These are phyloP conservation scores for Paracentrotus lividus DNA, from an alignment of 53 echinoderm and acorn worm genomes.

Conservation along the genomic window DNA sequence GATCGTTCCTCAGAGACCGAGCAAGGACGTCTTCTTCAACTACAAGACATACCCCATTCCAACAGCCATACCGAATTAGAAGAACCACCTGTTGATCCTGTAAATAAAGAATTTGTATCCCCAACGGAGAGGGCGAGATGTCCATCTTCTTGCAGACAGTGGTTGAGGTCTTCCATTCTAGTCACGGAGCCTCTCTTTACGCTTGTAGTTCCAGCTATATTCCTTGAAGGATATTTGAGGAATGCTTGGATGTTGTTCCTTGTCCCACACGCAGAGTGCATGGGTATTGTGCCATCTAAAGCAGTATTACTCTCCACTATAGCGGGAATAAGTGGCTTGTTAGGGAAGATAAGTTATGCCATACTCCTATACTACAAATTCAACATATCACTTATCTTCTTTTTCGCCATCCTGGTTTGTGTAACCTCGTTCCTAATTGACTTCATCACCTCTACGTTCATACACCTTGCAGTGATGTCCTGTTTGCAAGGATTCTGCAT, in stretches of 20 bases:
- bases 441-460: background rate
- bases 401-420: background rate
- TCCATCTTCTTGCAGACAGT: too few relatives aligned
- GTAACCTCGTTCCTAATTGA: background rate
- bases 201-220: background rate
- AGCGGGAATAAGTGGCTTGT: background rate
- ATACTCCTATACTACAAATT: background rate
- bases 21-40: too few relatives aligned
- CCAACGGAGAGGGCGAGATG: background rate
- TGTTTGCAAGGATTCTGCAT: background rate
- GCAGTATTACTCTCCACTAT: background rate
- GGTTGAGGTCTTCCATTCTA: background rate
- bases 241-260: constrained; percentile 19
- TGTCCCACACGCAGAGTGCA: constrained; percentile 4
- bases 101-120: too few relatives aligned
- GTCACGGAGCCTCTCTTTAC: background rate
- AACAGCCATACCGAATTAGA: background rate
- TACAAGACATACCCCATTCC: too few relatives aligned
- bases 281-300: background rate
- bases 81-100: too few relatives aligned
- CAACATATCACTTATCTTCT: background rate
- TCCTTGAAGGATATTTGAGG: too few relatives aligned
- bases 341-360: background rate
- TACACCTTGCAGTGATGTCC: background rate
- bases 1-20: background rate